Evolutionary conservation across 2,888 invertebrate genomes (phyloP).

Genomic region (Argyra leucocephala): DNA sequence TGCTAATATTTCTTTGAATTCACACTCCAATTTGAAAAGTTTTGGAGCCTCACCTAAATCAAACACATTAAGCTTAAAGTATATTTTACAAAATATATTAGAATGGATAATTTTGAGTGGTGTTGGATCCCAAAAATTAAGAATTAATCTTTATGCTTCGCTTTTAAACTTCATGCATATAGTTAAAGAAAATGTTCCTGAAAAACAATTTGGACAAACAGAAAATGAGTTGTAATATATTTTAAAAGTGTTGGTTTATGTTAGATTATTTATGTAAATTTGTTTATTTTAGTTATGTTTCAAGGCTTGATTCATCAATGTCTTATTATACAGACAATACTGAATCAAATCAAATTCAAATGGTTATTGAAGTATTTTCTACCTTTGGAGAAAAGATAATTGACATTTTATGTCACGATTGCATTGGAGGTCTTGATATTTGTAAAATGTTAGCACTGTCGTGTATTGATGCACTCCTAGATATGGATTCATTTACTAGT

Average conservation of each 20-base stretch:
- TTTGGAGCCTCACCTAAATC: conserved; percentile 44
- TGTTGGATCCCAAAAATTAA: conserved; percentile 69
- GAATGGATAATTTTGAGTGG: conserved; percentile 77
- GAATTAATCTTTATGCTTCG: conserved; percentile 79
- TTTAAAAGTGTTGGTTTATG: conserved; percentile 23
- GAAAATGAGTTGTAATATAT: conserved; percentile 37
- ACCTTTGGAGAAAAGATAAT: conserved; percentile 73
- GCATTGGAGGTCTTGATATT: conserved; percentile 78
- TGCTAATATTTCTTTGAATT: conserved; percentile 10
- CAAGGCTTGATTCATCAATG: conserved; percentile 55
- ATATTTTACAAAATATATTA: conserved; percentile 64
- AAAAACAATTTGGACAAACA: conserved; percentile 25
- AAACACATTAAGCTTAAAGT: conserved; percentile 57
- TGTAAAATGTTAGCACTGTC: conserved; percentile 81
- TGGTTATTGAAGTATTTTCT: conserved; percentile 53
- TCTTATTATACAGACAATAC: conserved; percentile 44
- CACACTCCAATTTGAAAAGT: conserved; percentile 18
- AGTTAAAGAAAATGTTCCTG: conserved; percentile 44
- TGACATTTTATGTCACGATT: conserved; percentile 74
- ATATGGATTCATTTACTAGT: conserved; percentile 59
- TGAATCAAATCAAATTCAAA: conserved; percentile 30
- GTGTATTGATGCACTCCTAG: conserved; percentile 67
- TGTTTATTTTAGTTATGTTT: conserved; percentile 50
- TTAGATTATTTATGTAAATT: background rate
- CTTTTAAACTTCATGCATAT: conserved; percentile 72